Percentiles rank a stretch among this genome's conserved stretches.
Conservation (phyloP, 2,113 vertebrate genomes). For the Mobula birostris region DNA sequence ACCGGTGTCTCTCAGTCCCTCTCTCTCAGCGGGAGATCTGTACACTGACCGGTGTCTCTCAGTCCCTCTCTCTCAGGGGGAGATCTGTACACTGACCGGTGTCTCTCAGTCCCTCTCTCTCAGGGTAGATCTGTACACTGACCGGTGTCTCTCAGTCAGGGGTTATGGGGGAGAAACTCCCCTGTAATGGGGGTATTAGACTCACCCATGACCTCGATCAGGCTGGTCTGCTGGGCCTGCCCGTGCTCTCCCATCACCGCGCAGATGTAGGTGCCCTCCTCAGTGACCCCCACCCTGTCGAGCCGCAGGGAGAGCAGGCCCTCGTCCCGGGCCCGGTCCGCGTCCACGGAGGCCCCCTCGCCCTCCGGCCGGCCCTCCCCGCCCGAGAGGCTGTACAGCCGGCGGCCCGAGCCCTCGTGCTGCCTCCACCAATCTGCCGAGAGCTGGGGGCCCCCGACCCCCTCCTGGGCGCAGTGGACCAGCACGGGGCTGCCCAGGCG, state of each 20-base stretch:
- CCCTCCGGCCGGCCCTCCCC: slow-evolving; percentile 43
- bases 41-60: too few species aligned
- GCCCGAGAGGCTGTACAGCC: slow-evolving; percentile 46
- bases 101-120: too few species aligned
- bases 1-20: too few species aligned
- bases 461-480: slow-evolving; percentile 65
- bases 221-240: slow-evolving; percentile 62
- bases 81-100: too few species aligned
- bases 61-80: too few species aligned
- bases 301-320: slow-evolving; percentile 61
- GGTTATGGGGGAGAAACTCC: background rate
- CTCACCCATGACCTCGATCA: slow-evolving; percentile 61
- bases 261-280: slow-evolving; percentile 71
- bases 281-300: slow-evolving; percentile 49
- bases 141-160: too few species aligned
- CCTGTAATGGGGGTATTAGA: background rate
- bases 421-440: slow-evolving; percentile 69
- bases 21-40: too few species aligned
- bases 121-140: background rate
- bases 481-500: slow-evolving; percentile 51
- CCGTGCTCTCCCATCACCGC: slow-evolving; percentile 52
- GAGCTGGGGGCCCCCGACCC: slow-evolving; percentile 46
- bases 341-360: slow-evolving; percentile 48
- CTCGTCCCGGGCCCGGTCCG: slow-evolving; percentile 42
- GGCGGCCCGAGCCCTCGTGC: slow-evolving; percentile 59